Evolutionary conservation across 2,888 invertebrate species (phyloP).

Genomic region (Matsumyia berberina): DNA sequence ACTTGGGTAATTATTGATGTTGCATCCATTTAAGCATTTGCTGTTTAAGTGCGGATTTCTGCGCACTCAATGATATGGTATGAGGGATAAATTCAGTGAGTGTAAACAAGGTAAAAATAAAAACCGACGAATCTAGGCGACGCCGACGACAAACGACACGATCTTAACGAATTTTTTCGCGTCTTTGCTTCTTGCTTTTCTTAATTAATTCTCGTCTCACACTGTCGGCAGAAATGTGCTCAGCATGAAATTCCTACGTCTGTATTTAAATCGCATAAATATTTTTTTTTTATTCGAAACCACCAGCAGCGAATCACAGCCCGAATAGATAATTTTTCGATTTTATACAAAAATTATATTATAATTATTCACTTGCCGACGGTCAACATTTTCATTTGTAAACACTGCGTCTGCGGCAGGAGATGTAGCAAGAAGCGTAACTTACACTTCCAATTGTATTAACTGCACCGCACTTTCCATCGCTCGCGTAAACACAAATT

Average conservation of each 20-base stretch:
- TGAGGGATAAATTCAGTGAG: slow-evolving; percentile 32
- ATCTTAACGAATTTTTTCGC: neutral
- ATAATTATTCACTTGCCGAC: slow-evolving; percentile 49
- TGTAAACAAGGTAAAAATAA: slow-evolving; percentile 30
- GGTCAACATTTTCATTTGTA: slow-evolving; percentile 64
- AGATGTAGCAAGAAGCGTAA: slow-evolving; percentile 33
- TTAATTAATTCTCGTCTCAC: slow-evolving; percentile 1
- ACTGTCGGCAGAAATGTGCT: slow-evolving; percentile 42
- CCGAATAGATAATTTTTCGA: slow-evolving; percentile 9
- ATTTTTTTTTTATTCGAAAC: slow-evolving; percentile 37
- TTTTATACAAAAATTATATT: slow-evolving; percentile 44
- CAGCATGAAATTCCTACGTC: slow-evolving; percentile 50
- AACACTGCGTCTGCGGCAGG: slow-evolving; percentile 46
- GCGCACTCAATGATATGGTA: slow-evolving; percentile 67
- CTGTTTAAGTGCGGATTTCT: slow-evolving; percentile 77
- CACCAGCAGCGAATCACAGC: slow-evolving; percentile 26
- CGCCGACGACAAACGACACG: slow-evolving; percentile 29
- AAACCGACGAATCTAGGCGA: slow-evolving; percentile 12
- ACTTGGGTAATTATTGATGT: slow-evolving; percentile 99
- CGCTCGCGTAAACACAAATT: slow-evolving; percentile 25
- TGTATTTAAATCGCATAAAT: slow-evolving; percentile 57
- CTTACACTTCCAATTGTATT: slow-evolving; percentile 32
- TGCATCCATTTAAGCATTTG: slow-evolving; percentile 95
- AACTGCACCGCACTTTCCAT: slow-evolving; percentile 25
- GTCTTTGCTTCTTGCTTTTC: slow-evolving; percentile 11